Evolutionary conservation across 2,888 invertebrate species (phyloP), one percentile per base, ranked within the genome.

Genomic region (Notodonta dromedarius): DNA sequence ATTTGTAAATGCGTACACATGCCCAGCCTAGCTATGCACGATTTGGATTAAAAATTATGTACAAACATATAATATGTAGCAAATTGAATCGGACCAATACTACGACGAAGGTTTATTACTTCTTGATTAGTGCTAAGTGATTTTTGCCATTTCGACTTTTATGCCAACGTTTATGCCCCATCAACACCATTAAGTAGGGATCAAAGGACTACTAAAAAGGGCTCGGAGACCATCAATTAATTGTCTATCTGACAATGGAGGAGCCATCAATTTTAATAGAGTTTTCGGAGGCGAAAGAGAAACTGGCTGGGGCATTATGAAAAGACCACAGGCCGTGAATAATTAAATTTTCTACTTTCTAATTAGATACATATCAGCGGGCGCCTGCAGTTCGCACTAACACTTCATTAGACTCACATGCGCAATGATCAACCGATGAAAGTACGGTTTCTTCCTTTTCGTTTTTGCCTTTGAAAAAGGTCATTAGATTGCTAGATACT

Each of bases 321-420:
- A 35, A 32, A 8, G 44, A 7, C 44, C 24, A 13, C 13, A 44
- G 5, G 24, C 24, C 44, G 56, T 67, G 76, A 77, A 84, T 85
- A 84, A 85, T 85, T 84, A 77, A 70, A 78, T 82, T 83, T 83
- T 82, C 83, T 79, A 85, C 86, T 86, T 86, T 87, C 86, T 85
- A 86, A 87, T 86, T 81, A 84, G 82, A 81, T 79, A 80, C 76
- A 76, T 72, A 77, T 76, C 76, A 76, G 61, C 57, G 57, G 61
- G 51, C 54, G 61, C 60, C 44, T 39, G 59, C 65, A 72, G 74
- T 77, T 74, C 73, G 66, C 67, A 70, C 73, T 71, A 69, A 70
- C 71, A 75, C 74, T 71, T 69, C 75, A 71, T 79, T 81, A 78
- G 54, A 57, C 62, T 68, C 70, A 67, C 64, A 70, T 65, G 58